A percentile compares a stretch with the other conserved stretches of the same genome.
Conservation (phyloP, 2,888 invertebrate species). For the Scaptodrosophila latifasciaeformis region DNA sequence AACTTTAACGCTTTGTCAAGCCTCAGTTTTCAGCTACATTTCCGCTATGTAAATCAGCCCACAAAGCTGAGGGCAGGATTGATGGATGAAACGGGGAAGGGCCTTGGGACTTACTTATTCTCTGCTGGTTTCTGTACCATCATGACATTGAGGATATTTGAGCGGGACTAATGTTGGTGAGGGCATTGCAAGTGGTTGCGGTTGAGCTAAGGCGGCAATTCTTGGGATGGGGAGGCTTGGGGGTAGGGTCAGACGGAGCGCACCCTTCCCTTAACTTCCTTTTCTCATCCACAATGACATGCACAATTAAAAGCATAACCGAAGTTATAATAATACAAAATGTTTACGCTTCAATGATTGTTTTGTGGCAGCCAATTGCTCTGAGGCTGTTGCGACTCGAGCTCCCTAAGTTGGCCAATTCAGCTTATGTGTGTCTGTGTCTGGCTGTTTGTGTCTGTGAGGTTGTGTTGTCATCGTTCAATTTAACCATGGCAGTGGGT, state of each 20-base stretch:
- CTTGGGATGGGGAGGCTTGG: constrained; percentile 7
- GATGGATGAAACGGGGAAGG: neutral
- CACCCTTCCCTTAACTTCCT: too few relatives aligned
- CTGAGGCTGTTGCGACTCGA: constrained; percentile 5
- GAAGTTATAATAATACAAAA: constrained; percentile 64
- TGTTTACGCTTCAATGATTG: constrained; percentile 63
- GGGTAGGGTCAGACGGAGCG: constrained; percentile 6
- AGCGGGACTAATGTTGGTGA: constrained; percentile 17
- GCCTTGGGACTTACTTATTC: neutral
- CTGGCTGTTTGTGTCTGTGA: too few relatives aligned
- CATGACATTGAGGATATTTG: constrained; percentile 52
- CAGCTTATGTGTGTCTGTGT: too few relatives aligned
- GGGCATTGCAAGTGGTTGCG: neutral
- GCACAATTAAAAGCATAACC: constrained; percentile 62
- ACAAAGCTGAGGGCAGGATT: constrained; percentile 10
- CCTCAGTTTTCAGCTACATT: constrained; percentile 64
- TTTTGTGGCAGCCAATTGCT: constrained; percentile 43
- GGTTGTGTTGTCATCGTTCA: too few relatives aligned
- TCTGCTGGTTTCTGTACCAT: constrained; percentile 1
- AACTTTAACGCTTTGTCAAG: constrained; percentile 48
- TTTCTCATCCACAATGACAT: constrained; percentile 30
- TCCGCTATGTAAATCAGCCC: constrained; percentile 37
- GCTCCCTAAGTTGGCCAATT: neutral
- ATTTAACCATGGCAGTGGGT: too few relatives aligned
- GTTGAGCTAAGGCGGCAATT: constrained; percentile 4